These are phyloP conservation scores for Porites lutea DNA, from an alignment of 64 coral and sea anemone genomes.

Conservation along the genomic window DNA sequence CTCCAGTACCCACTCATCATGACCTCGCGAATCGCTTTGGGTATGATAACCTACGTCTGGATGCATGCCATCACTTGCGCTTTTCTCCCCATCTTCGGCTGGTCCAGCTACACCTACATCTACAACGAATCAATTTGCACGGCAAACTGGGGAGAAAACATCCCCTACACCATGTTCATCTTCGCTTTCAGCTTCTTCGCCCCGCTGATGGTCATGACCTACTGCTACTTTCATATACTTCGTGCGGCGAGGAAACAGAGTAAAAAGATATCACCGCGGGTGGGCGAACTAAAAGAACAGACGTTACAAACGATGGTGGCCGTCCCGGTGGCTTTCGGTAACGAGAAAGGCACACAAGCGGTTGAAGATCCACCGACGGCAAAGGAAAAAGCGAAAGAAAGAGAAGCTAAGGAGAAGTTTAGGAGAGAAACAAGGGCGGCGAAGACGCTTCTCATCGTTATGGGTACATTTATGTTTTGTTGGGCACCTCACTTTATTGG, in stretches of 20 bases:
- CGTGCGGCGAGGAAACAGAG: slow-evolving; percentile 69
- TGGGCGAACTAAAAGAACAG: slow-evolving; percentile 62
- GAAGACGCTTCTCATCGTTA: slow-evolving; percentile 87
- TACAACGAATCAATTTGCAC: slow-evolving; percentile 93
- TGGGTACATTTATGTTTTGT: slow-evolving; percentile 89
- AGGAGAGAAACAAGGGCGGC: slow-evolving; percentile 80
- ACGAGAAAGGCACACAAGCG: background rate
- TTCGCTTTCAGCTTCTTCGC: slow-evolving; percentile 76
- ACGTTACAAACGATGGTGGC: slow-evolving; percentile 40
- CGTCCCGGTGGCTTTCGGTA: slow-evolving; percentile 16
- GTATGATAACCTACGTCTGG: slow-evolving; percentile 81
- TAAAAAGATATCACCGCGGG: slow-evolving; percentile 38
- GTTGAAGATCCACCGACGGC: background rate
- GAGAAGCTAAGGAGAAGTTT: slow-evolving; percentile 71
- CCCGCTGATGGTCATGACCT: slow-evolving; percentile 73
- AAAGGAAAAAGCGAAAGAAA: slow-evolving; percentile 52
- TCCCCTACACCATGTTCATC: slow-evolving; percentile 84
- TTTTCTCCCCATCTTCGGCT: slow-evolving; percentile 75
- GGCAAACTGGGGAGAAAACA: slow-evolving; percentile 72
- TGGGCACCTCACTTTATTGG: slow-evolving; percentile 91
- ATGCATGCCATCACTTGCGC: slow-evolving; percentile 75
- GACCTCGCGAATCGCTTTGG: slow-evolving; percentile 47
- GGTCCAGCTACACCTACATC: slow-evolving; percentile 85
- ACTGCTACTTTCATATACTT: slow-evolving; percentile 85
- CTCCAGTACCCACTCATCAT: slow-evolving; percentile 89